Percentiles rank a stretch among this genome's conserved stretches.
Evolutionary conservation across 2,888 invertebrate genomes (phyloP).

Genomic region (Hesperia comma): DNA sequence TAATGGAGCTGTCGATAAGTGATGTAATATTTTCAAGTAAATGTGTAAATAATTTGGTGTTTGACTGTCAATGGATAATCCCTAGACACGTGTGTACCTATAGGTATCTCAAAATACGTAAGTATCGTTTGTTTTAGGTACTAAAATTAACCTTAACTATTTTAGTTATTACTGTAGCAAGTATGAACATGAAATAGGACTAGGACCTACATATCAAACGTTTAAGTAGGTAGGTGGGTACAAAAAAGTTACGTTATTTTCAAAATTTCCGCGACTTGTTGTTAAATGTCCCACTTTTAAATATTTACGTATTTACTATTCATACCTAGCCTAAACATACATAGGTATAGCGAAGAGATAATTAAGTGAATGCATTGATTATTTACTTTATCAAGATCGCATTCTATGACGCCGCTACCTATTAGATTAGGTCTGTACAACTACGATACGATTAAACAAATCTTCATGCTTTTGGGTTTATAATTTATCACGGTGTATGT

Average conservation of each 20-base stretch:
- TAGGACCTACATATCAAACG: too few relatives aligned
- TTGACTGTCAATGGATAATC: neutral
- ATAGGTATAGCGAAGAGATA: conserved; percentile 36
- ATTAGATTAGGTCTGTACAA: conserved; percentile 52
- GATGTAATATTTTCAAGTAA: conserved; percentile 24
- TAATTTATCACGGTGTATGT: conserved; percentile 1
- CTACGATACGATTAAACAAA: conserved; percentile 34
- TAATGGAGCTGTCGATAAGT: conserved; percentile 4
- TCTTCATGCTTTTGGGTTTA: conserved; percentile 24
- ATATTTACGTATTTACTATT: too few relatives aligned
- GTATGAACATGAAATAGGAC: too few relatives aligned
- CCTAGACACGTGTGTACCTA: neutral
- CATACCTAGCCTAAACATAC: neutral
- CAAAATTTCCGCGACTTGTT: too few relatives aligned
- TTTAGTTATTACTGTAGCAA: neutral
- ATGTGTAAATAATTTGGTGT: conserved; percentile 13
- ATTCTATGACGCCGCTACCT: conserved; percentile 48
- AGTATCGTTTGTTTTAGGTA: too few relatives aligned
- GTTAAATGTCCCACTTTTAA: too few relatives aligned
- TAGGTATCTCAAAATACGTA: too few relatives aligned
- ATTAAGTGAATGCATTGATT: conserved; percentile 54
- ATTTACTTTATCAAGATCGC: conserved; percentile 54
- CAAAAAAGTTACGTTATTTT: too few relatives aligned
- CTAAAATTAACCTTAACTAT: neutral
- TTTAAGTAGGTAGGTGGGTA: too few relatives aligned